These are phyloP conservation scores for Notolepis coatsorum DNA, from an alignment of 2,797 vertebrate genomes.

Conservation along the genomic window DNA sequence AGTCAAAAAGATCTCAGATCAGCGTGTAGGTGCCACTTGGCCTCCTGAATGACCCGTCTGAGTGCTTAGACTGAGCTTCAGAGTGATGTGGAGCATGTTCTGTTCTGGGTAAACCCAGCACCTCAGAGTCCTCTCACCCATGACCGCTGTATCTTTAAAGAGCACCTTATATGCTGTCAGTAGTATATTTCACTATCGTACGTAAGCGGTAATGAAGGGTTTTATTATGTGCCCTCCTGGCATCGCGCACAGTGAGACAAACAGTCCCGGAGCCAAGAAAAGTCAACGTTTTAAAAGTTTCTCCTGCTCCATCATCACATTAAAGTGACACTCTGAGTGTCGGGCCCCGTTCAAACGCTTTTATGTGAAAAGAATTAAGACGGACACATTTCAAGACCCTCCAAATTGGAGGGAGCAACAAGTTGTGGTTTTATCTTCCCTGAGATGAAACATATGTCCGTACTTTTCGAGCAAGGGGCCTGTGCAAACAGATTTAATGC, in stretches of 20 bases:
- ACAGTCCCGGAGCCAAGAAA: constrained; percentile 13
- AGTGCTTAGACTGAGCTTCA: constrained; percentile 23
- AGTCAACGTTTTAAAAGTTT: constrained; percentile 4
- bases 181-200: constrained; percentile 1
- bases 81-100: constrained; percentile 10
- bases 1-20: constrained; percentile 41
- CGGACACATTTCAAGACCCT: constrained; percentile 36
- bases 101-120: constrained; percentile 1
- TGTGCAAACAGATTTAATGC: constrained; percentile 63
- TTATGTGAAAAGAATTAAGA: constrained; percentile 29
- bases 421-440: constrained; percentile 49
- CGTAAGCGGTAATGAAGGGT: constrained; percentile 31
- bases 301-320: constrained; percentile 35
- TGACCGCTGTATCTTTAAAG: not conserved
- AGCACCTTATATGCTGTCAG: not conserved
- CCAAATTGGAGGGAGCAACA: constrained; percentile 33
- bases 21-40: constrained; percentile 47
- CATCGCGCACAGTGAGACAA: not conserved
- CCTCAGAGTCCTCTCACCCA: not conserved
- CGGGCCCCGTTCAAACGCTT: constrained; percentile 31
- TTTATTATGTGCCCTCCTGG: constrained; percentile 18
- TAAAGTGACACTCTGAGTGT: constrained; percentile 20
- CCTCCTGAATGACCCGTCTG: constrained; percentile 15
- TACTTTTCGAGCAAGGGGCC: constrained; percentile 28
- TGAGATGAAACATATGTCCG: constrained; percentile 59